A percentile compares a stretch with the other conserved stretches of the same genome.
Conservation (phyloP, 2,113 vertebrate genomes). For the Lichenostomus cassidix region DNA sequence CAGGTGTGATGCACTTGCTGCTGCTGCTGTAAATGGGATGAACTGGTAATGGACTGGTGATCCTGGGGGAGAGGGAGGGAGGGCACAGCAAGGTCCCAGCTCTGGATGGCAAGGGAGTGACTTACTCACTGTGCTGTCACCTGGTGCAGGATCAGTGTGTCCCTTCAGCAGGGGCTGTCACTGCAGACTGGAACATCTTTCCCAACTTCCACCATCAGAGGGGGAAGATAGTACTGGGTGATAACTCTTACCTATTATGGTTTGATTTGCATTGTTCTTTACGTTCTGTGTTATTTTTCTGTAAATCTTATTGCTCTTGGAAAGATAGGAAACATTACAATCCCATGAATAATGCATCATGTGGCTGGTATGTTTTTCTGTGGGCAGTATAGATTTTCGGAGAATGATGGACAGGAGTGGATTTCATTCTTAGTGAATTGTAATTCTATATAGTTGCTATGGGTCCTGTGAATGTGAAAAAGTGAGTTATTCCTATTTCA, state of each 20-base stretch:
- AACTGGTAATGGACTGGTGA: neutral
- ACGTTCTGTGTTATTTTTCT: neutral
- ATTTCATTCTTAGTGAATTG: slow-evolving; percentile 3
- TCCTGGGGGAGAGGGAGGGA: neutral
- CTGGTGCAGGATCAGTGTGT: neutral
- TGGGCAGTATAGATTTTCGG: neutral
- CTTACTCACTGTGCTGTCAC: accelerated
- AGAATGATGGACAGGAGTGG: neutral
- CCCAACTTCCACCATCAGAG: neutral
- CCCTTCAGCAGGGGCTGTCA: neutral
- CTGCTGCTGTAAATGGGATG: neutral
- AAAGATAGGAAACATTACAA: neutral
- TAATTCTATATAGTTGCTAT: neutral
- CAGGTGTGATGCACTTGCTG: neutral
- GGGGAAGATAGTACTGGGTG: neutral
- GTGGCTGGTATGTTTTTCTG: neutral
- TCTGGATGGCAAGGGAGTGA: neutral
- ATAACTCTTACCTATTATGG: neutral
- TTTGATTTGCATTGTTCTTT: neutral
- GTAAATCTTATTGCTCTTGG: neutral
- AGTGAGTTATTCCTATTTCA: neutral
- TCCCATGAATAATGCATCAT: neutral
- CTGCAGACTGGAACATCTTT: neutral
- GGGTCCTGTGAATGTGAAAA: neutral
- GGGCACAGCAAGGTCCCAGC: neutral